Conservation (phyloP, 2,888 invertebrate species). For the Entomobrya proxima region DNA sequence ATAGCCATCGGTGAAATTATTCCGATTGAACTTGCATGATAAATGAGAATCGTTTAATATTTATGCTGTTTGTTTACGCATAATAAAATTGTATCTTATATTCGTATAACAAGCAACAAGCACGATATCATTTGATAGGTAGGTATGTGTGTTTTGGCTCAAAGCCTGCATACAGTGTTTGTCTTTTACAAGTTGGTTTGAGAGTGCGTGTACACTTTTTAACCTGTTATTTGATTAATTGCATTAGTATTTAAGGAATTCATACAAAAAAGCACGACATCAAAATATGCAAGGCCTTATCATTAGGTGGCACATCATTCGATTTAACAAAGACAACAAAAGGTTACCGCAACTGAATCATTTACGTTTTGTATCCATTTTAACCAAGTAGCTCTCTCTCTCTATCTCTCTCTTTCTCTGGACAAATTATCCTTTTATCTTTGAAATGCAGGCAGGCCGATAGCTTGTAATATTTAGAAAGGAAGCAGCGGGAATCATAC, state of each 20-base stretch:
- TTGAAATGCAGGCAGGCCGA: conserved; percentile 11
- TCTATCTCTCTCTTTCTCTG: too few species aligned
- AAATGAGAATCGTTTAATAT: conserved; percentile 12
- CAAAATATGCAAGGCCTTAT: conserved; percentile 14
- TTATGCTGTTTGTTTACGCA: background rate
- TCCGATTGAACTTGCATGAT: background rate
- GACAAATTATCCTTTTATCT: conserved; percentile 40
- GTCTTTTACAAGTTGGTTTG: background rate
- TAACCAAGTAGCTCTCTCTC: background rate
- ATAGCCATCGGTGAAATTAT: background rate
- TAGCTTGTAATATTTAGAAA: conserved; percentile 21
- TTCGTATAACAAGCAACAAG: too few species aligned
- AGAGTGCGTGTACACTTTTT: background rate
- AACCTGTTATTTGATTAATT: conserved; percentile 46
- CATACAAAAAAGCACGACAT: conserved; percentile 8
- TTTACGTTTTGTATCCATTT: background rate
- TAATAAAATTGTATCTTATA: background rate
- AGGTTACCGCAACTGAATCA: conserved; percentile 31
- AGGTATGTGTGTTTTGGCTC: too few species aligned
- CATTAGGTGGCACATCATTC: conserved; percentile 45
- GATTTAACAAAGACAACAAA: conserved; percentile 20
- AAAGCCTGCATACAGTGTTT: background rate
- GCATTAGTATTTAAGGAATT: conserved; percentile 46
- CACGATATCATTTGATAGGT: too few species aligned
- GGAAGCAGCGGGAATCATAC: conserved; percentile 28